Evolutionary conservation across 1,140 invertebrate species (phyloP), one percentile per base, ranked within the genome.

Genomic region (Caenorhabditis elegans): DNA sequence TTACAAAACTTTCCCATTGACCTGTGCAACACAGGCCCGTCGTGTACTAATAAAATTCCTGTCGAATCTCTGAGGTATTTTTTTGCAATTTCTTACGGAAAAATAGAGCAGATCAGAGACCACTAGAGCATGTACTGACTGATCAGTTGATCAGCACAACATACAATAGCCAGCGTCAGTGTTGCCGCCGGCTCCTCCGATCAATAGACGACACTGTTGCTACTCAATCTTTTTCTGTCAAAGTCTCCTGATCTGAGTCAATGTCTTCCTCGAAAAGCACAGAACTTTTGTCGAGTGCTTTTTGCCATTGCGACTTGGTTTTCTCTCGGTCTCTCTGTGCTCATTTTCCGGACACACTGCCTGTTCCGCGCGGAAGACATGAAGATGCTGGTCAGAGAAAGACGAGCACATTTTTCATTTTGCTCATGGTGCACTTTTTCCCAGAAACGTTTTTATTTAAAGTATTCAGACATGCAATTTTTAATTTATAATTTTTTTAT

Each of bases 201-300:
- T 70, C 60, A 70, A 70, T 70, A 70, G n/a, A 39, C n/a, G n/a
- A n/a, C 34, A 43, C 17, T 60, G 28, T 34, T 60, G 26, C 28
- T 70, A 11, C 39, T 19, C 26, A 36, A 39, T 31, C n/a, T 60
- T 39, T 70, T 4, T 24, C 19, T 39, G 60, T 70, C 60, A 70
- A 39, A 39, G 60, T 70, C 60, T 70, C 60, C 22, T 28, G 11
- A 60, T 17, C 13, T 60, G 6, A 34, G 34, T 43, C 11, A 22
- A 17, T 8, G 39, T 43, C 10, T 43, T 70, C 17, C n/a, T 19
- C 17, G 31, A 39, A 70, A 28, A 60, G 53, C 53, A 60, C 53
- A 60, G n/a, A 70, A 70, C 60, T 70, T 43, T 19, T 70, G 53
- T 70, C 60, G 60, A 70, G 60, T 70, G 60, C 60, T 70, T 70